phyloP scores from a whole-genome alignment of 1,140 invertebrate genomes.

The Penaeus vannamei region DNA sequence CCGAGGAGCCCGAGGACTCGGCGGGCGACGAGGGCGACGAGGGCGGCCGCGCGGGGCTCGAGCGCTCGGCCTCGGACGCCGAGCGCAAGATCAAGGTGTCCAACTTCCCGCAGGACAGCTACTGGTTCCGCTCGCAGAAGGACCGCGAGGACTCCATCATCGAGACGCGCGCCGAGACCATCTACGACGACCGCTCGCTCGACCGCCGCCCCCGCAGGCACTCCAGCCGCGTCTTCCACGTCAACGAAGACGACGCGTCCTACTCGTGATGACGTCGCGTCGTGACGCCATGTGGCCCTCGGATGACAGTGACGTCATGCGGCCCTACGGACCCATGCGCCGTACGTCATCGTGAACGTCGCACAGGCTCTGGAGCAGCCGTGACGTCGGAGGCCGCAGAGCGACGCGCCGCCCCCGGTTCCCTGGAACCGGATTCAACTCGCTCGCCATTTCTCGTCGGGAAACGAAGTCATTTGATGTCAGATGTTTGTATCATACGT shows the following conservation, averaged over 20 bases:
- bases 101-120: slow-evolving; percentile 42
- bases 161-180: slow-evolving; percentile 47
- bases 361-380: too few species aligned
- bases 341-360: too few species aligned
- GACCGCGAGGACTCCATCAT: slow-evolving; percentile 52
- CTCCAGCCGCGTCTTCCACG: neutral
- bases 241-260: slow-evolving; percentile 43
- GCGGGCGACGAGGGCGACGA: too few species aligned
- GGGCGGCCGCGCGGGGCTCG: neutral
- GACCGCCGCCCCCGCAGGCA: neutral
- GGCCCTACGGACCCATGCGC: too few species aligned
- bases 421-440: slow-evolving; percentile 3
- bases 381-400: too few species aligned
- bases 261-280: neutral
- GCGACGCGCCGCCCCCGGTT: neutral
- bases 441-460: slow-evolving; percentile 46
- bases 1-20: too few species aligned
- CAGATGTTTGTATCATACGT: too few species aligned
- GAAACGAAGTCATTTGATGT: neutral
- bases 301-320: too few species aligned
- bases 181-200: slow-evolving; percentile 30
- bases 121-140: slow-evolving; percentile 58
- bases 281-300: neutral
- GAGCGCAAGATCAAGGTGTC: slow-evolving; percentile 41
- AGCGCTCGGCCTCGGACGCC: neutral